Evolutionary conservation across 2,113 vertebrate species (phyloP).

Genomic region (Semnopithecus entellus): DNA sequence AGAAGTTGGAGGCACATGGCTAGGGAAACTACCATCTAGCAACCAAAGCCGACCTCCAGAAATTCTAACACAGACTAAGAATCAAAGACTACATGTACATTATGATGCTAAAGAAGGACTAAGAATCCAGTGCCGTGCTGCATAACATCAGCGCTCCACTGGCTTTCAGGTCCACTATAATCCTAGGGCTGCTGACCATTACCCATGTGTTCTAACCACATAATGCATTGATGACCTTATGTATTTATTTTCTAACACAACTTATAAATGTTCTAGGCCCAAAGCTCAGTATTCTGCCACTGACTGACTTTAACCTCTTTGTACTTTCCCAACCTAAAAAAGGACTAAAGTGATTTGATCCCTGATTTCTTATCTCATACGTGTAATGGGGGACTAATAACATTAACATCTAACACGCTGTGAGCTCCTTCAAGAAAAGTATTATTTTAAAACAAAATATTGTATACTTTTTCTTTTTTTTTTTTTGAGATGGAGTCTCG

Average conservation of each 20-base stretch:
- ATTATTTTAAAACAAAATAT: constrained; percentile 24
- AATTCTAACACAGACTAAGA: background rate
- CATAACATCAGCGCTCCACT: background rate
- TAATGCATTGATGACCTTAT: background rate
- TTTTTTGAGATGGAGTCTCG: too few species aligned
- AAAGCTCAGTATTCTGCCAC: background rate
- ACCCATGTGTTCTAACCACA: background rate
- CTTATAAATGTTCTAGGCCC: constrained; percentile 3
- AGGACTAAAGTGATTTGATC: constrained; percentile 9
- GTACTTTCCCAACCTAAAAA: background rate
- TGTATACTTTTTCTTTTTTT: background rate
- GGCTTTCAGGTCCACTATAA: background rate
- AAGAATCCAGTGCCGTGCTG: background rate
- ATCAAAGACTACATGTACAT: background rate
- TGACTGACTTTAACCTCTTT: background rate
- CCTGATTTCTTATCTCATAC: constrained; percentile 40
- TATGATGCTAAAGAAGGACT: background rate
- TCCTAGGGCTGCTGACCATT: background rate
- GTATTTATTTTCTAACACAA: background rate
- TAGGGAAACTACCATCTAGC: background rate
- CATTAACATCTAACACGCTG: background rate
- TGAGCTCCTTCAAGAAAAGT: constrained; percentile 23
- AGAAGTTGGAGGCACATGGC: background rate
- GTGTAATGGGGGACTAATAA: background rate
- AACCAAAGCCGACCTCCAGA: background rate